A percentile compares a stretch with the other conserved stretches of the same genome.
phyloP scores from a whole-genome alignment of 2,888 invertebrate species.

The Candidula unifasciata region DNA sequence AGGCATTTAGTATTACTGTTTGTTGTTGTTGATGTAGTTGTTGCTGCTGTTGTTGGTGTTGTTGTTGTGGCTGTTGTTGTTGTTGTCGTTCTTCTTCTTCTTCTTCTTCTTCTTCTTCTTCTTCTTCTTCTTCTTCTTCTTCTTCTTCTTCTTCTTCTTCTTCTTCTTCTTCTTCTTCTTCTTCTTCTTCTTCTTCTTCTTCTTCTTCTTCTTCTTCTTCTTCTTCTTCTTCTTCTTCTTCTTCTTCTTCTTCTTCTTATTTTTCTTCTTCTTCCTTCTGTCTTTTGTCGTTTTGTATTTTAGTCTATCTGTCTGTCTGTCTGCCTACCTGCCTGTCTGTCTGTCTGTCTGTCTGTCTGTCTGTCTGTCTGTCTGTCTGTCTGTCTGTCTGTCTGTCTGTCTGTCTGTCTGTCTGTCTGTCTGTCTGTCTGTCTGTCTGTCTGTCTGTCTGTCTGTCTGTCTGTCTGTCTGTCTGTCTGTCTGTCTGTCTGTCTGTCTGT shows the following conservation, averaged over 20 bases:
- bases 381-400: too few relatives aligned
- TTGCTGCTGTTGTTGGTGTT: too few relatives aligned
- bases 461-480: conserved; percentile 11
- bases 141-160: conserved; percentile 30
- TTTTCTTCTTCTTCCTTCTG: too few relatives aligned
- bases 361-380: too few relatives aligned
- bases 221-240: conserved; percentile 30
- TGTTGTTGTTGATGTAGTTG: too few relatives aligned
- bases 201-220: conserved; percentile 35
- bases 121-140: conserved; percentile 18
- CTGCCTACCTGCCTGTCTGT: too few relatives aligned
- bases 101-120: background rate
- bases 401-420: too few relatives aligned
- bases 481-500: conserved; percentile 14
- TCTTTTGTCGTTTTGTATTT: background rate
- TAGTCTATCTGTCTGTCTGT: too few relatives aligned
- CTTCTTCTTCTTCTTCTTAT: conserved; percentile 30
- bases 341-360: background rate
- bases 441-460: background rate
- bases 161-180: conserved; percentile 38
- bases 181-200: conserved; percentile 41
- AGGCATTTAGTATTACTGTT: too few relatives aligned
- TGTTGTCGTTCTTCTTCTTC: background rate
- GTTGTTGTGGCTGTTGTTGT: too few relatives aligned
- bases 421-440: too few relatives aligned